Percentiles rank a stretch among this genome's conserved stretches.
phyloP scores from a whole-genome alignment of 2,113 vertebrate genomes.

The Melanostigma gelatinosum region DNA sequence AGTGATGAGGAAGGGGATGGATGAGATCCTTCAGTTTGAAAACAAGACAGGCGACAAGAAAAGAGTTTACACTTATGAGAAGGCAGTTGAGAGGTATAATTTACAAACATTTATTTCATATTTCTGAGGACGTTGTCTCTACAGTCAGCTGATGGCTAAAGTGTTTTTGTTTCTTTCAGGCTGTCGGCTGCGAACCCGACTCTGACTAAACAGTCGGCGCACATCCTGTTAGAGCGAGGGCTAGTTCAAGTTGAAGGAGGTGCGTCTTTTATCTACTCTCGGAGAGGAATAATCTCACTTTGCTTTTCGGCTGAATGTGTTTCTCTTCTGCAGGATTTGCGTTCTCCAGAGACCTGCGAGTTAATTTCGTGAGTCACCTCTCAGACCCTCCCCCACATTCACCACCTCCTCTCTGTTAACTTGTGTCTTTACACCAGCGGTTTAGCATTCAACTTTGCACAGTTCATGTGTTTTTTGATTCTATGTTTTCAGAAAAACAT shows the following conservation, averaged over 20 bases:
- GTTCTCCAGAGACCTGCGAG: conserved; percentile 78
- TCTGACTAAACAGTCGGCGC: conserved; percentile 79
- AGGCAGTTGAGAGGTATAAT: conserved; percentile 79
- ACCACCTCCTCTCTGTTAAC: neutral
- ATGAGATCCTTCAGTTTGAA: conserved; percentile 76
- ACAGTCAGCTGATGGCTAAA: neutral
- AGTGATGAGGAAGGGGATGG: conserved; percentile 69
- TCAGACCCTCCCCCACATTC: neutral
- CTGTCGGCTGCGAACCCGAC: conserved; percentile 79
- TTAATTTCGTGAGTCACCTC: conserved; percentile 76
- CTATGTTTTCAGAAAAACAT: conserved; percentile 72
- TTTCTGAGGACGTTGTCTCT: neutral
- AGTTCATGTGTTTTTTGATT: neutral
- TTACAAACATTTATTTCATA: neutral
- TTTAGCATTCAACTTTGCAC: neutral
- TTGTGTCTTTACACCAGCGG: neutral
- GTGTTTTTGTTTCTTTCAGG: conserved; percentile 72
- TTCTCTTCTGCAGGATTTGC: conserved; percentile 70
- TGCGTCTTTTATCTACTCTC: conserved; percentile 47
- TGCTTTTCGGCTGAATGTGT: conserved; percentile 23
- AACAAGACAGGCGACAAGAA: conserved; percentile 64
- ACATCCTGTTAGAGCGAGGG: conserved; percentile 86
- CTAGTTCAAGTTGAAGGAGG: conserved; percentile 81
- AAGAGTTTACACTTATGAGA: conserved; percentile 76
- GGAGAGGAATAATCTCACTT: conserved; percentile 17